Evolutionary conservation across 2,888 invertebrate species (phyloP).

Genomic region (Girardia tigrina): DNA sequence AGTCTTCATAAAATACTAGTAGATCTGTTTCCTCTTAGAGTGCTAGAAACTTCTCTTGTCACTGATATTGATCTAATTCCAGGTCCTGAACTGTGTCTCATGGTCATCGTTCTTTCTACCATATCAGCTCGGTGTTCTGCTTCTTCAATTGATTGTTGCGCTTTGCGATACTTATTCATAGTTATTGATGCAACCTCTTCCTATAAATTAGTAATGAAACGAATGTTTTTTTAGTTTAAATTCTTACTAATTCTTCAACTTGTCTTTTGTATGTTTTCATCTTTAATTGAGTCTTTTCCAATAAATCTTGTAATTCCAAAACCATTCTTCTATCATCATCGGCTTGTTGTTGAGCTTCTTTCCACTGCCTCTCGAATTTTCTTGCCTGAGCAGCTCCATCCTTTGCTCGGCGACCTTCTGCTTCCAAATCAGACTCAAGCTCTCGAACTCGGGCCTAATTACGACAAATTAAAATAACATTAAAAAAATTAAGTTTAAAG

Average conservation of each 20-base stretch:
- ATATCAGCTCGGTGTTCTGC: slow-evolving; percentile 47
- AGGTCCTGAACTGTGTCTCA: slow-evolving; percentile 39
- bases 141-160: slow-evolving; percentile 46
- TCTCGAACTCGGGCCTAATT: slow-evolving; percentile 44
- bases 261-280: slow-evolving; percentile 48
- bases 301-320: slow-evolving; percentile 43
- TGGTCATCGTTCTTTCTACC: slow-evolving; percentile 45
- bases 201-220: slow-evolving; percentile 39
- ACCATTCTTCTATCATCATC: slow-evolving; percentile 47
- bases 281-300: slow-evolving; percentile 44
- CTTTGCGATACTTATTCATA: slow-evolving; percentile 51
- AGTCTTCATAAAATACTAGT: slow-evolving; percentile 28
- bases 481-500: neutral
- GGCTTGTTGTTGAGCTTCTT: slow-evolving; percentile 43
- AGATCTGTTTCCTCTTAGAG: slow-evolving; percentile 7
- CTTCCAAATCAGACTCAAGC: slow-evolving; percentile 48
- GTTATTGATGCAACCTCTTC: slow-evolving; percentile 50
- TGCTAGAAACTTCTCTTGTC: slow-evolving; percentile 19
- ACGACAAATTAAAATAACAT: neutral
- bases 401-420: slow-evolving; percentile 46
- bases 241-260: slow-evolving; percentile 49
- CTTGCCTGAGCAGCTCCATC: slow-evolving; percentile 44
- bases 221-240: neutral
- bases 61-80: slow-evolving; percentile 27
- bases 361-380: slow-evolving; percentile 45